Evolutionary conservation across 1,140 invertebrate species (phyloP).

Genomic region (Trichonephila clavipes): DNA sequence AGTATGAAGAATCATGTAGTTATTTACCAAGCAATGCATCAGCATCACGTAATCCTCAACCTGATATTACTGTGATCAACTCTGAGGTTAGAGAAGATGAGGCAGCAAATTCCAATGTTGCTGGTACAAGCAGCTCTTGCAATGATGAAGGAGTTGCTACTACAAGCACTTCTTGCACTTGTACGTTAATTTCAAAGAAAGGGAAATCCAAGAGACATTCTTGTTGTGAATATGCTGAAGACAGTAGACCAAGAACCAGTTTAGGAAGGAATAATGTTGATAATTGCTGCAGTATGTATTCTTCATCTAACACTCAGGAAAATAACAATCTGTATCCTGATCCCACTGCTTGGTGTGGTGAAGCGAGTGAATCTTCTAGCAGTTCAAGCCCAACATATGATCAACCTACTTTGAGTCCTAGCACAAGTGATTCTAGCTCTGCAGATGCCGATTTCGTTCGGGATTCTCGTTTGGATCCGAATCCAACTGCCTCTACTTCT

Average conservation of each 20-base stretch:
- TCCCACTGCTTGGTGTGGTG: constrained; percentile 76
- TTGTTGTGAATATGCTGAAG: constrained; percentile 65
- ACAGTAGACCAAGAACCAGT: background rate
- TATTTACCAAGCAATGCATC: constrained; percentile 38
- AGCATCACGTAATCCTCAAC: constrained; percentile 9
- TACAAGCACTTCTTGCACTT: constrained; percentile 58
- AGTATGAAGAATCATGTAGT: constrained; percentile 72
- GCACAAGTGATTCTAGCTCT: constrained; percentile 78
- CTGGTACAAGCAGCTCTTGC: constrained; percentile 46
- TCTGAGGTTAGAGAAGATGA: constrained; percentile 49
- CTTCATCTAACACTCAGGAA: constrained; percentile 33
- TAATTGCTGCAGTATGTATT: constrained; percentile 65
- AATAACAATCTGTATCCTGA: constrained; percentile 75
- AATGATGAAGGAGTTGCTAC: constrained; percentile 53
- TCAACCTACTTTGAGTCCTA: constrained; percentile 76
- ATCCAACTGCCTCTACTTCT: constrained; percentile 5
- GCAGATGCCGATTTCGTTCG: constrained; percentile 76
- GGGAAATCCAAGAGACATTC: constrained; percentile 75
- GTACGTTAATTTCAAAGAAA: constrained; percentile 33
- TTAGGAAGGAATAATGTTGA: constrained; percentile 13
- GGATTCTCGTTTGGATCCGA: background rate
- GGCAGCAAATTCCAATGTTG: constrained; percentile 13
- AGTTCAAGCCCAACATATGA: constrained; percentile 78
- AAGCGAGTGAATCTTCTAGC: constrained; percentile 77
- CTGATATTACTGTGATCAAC: constrained; percentile 53